Conservation (phyloP, 2,113 vertebrate species). For the Zosterops borbonicus region DNA sequence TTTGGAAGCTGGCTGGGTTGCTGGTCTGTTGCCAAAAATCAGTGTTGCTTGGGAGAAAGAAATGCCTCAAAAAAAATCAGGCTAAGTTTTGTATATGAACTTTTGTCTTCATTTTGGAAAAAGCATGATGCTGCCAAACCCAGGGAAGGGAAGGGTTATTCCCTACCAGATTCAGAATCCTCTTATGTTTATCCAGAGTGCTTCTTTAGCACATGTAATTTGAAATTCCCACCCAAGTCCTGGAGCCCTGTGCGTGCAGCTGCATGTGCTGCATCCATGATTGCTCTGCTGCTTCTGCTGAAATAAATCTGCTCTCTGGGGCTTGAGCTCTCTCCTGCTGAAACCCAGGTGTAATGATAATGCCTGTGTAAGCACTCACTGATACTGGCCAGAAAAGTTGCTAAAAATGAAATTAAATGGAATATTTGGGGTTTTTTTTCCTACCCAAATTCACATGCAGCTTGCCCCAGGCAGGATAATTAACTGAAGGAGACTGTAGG, state of each 20-base stretch:
- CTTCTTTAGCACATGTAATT: not conserved
- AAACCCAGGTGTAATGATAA: not conserved
- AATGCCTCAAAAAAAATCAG: not conserved
- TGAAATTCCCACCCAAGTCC: not conserved
- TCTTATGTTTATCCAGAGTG: not conserved
- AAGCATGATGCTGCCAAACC: not conserved
- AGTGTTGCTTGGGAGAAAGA: not conserved
- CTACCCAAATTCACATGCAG: not conserved
- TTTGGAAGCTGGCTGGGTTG: not conserved
- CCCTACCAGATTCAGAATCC: not conserved
- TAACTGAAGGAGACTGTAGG: not conserved
- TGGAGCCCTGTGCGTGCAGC: not conserved
- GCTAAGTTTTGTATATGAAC: not conserved
- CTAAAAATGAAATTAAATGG: not conserved
- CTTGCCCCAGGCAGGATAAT: not conserved
- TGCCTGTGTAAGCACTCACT: not conserved
- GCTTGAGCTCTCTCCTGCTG: not conserved
- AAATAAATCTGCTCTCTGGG: not conserved
- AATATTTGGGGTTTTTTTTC: fast-evolving
- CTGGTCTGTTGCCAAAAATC: not conserved
- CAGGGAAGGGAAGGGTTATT: not conserved
- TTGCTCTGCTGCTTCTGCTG: not conserved
- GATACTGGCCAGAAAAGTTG: not conserved
- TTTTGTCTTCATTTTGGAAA: not conserved
- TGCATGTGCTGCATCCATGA: not conserved